phyloP scores from a whole-genome alignment of 1,140 invertebrate species.

The Bombus waltoni region DNA sequence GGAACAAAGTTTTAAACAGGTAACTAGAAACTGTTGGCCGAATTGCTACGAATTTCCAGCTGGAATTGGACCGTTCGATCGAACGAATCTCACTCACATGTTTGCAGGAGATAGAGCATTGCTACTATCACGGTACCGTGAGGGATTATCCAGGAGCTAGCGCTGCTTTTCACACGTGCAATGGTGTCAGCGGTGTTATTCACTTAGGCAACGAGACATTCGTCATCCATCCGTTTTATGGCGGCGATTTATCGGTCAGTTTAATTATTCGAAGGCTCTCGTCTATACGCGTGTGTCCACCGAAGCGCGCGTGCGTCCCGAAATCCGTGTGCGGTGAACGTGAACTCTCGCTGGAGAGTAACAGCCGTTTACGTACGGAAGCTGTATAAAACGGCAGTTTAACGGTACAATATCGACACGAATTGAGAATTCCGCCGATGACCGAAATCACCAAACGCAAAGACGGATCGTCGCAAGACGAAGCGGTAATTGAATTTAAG shows the following conservation, averaged over 20 bases:
- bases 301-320: background rate
- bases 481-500: too few species aligned
- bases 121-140: slow-evolving; percentile 97
- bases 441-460: too few species aligned
- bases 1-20: slow-evolving; percentile 88
- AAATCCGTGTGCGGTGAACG: too few species aligned
- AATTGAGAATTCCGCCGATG: too few species aligned
- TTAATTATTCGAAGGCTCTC: slow-evolving; percentile 51
- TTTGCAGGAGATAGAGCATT: slow-evolving; percentile 96
- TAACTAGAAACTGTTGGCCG: slow-evolving; percentile 66
- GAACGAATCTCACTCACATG: background rate
- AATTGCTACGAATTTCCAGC: too few species aligned
- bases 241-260: slow-evolving; percentile 97
- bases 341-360: too few species aligned
- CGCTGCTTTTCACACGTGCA: slow-evolving; percentile 98
- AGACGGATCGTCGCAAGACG: too few species aligned
- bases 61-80: background rate
- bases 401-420: too few species aligned
- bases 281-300: background rate
- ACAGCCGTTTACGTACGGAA: too few species aligned
- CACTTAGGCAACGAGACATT: slow-evolving; percentile 98
- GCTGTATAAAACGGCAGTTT: too few species aligned
- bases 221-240: slow-evolving; percentile 98
- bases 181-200: slow-evolving; percentile 97
- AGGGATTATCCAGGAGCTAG: slow-evolving; percentile 98